These are phyloP conservation scores for Carapus acus DNA, from an alignment of 2,797 vertebrate genomes.

Conservation along the genomic window DNA sequence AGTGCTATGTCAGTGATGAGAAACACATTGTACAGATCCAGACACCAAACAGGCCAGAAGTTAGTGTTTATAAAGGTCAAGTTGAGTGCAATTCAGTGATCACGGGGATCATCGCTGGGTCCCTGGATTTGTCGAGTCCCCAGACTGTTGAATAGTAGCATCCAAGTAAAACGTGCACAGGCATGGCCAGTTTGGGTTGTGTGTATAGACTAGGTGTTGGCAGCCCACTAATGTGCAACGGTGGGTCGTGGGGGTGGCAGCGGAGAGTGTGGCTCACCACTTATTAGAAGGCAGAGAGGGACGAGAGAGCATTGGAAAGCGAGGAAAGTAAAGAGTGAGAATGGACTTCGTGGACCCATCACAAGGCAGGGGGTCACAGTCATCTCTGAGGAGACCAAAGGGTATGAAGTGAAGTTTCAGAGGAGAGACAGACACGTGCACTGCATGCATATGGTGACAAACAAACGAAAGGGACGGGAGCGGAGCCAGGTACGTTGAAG, in stretches of 20 bases:
- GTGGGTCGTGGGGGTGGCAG: conserved; percentile 48
- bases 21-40: no score
- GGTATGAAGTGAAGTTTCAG: conserved; percentile 55
- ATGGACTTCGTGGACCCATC: conserved; percentile 87
- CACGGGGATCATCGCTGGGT: no score
- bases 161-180: no score
- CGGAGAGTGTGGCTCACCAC: conserved; percentile 78
- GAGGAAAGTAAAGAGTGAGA: conserved; percentile 86
- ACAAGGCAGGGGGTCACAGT: conserved; percentile 78
- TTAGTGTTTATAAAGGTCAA: no score
- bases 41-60: no score
- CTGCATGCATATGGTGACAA: conserved; percentile 31
- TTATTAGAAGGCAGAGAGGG: conserved; percentile 82
- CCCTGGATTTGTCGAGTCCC: no score
- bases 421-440: conserved; percentile 23
- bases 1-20: no score
- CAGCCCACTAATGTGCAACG: no score
- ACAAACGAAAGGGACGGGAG: conserved; percentile 52
- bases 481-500: conserved; percentile 36
- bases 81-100: no score
- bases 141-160: no score
- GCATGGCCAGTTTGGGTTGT: conserved; percentile 57
- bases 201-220: conserved; percentile 13
- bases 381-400: conserved; percentile 80
- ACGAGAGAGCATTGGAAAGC: conserved; percentile 89